Percentiles rank a stretch among this genome's conserved stretches.
phyloP scores from a whole-genome alignment of 2,113 vertebrate genomes.

The Scatophagus argus region DNA sequence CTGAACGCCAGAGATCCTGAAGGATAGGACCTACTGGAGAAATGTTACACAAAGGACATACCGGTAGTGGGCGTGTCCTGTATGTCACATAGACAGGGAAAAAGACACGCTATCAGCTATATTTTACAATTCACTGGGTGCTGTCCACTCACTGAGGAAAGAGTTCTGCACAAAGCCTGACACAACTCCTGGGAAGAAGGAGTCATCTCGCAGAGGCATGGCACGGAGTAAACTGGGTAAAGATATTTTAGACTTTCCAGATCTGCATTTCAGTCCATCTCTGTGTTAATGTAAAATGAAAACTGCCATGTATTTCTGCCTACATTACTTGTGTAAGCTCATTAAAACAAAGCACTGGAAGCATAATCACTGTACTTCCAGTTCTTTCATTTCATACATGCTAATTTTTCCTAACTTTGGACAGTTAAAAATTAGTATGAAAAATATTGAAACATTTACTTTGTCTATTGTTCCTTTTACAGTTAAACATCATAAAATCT shows the following conservation, averaged over 20 bases:
- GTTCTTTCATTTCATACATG: background rate
- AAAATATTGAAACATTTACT: background rate
- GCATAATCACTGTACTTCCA: background rate
- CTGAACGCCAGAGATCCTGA: background rate
- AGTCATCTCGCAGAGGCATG: slow-evolving; percentile 38
- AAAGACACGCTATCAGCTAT: background rate
- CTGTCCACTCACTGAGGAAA: background rate
- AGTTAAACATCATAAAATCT: background rate
- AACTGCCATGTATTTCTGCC: too few species aligned
- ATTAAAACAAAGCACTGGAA: background rate
- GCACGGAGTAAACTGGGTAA: slow-evolving; percentile 42
- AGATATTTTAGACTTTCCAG: background rate
- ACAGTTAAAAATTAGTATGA: background rate
- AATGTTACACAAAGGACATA: background rate
- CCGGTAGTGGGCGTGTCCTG: slow-evolving; percentile 46
- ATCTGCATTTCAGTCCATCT: slow-evolving; percentile 9
- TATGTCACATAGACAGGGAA: background rate
- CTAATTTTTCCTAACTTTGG: background rate
- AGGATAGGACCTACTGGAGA: background rate
- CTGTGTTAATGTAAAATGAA: background rate
- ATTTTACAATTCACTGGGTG: background rate
- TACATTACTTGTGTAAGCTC: background rate
- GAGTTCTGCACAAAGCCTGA: background rate
- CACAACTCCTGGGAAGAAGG: background rate
- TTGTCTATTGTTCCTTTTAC: background rate